Conservation (phyloP, 2,888 invertebrate species). For the Machimus rusticus region DNA sequence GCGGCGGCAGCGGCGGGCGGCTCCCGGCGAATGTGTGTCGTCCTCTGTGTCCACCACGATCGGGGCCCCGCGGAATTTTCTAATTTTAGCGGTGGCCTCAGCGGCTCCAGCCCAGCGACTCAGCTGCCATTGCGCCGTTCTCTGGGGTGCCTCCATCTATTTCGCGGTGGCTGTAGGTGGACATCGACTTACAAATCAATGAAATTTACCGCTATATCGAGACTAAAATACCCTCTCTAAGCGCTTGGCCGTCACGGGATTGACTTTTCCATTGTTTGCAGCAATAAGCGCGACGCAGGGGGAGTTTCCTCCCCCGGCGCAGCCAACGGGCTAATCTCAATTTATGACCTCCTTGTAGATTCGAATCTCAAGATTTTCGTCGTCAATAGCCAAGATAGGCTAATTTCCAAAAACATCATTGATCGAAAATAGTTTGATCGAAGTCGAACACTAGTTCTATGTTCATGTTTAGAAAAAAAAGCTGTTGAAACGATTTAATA, state of each 20-base stretch:
- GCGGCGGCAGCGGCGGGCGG: neutral
- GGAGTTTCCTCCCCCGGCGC: neutral
- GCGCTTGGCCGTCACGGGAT: neutral
- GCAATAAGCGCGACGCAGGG: neutral
- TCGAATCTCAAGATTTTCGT: neutral
- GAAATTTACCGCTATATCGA: constrained; percentile 21
- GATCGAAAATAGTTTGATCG: neutral
- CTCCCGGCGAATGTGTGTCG: neutral
- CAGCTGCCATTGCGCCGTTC: neutral
- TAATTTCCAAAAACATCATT: neutral
- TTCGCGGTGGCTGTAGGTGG: constrained; percentile 21
- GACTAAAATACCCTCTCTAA: constrained; percentile 20
- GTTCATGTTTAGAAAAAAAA: neutral
- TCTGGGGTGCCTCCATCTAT: neutral
- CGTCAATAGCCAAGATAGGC: neutral
- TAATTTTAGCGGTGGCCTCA: constrained; percentile 33
- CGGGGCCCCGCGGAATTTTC: constrained; percentile 1
- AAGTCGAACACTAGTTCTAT: neutral
- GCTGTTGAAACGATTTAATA: too few species aligned
- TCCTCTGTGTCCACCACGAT: constrained; percentile 17
- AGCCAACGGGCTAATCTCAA: neutral
- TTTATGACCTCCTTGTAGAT: neutral
- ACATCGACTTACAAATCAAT: constrained; percentile 36
- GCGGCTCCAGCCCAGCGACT: neutral
- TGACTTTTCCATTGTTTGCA: neutral